Conservation (phyloP, 2,113 vertebrate genomes). For the Heterotis niloticus region DNA sequence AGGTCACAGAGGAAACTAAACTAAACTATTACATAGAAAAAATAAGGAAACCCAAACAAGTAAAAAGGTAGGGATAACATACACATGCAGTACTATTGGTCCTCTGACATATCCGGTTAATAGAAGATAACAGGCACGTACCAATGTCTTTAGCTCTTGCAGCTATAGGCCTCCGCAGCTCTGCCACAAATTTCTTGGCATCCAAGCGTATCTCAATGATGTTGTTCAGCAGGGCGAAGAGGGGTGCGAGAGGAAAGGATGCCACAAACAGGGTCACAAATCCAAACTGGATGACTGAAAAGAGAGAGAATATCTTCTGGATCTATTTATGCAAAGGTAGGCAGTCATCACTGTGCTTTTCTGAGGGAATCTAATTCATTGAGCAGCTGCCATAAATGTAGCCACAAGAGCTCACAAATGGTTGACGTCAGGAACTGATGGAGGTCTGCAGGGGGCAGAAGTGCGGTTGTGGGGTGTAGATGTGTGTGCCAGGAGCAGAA, state of each 20-base stretch:
- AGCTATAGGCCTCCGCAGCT: slow-evolving; percentile 88
- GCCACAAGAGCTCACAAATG: neutral
- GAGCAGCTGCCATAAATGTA: neutral
- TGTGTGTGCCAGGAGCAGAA: neutral
- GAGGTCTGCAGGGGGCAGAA: neutral
- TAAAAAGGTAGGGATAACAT: neutral
- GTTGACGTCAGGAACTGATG: neutral
- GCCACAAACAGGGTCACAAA: slow-evolving; percentile 98
- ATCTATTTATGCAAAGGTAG: neutral
- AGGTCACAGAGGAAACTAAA: neutral
- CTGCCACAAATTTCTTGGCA: slow-evolving; percentile 91
- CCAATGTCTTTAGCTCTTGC: slow-evolving; percentile 95
- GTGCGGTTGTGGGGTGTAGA: neutral
- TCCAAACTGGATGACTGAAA: slow-evolving; percentile 94
- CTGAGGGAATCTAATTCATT: neutral
- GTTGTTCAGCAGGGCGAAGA: slow-evolving; percentile 95
- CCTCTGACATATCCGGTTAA: no score
- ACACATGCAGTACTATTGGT: no score
- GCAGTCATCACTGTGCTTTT: neutral
- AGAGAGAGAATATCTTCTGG: slow-evolving; percentile 14
- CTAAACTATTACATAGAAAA: neutral
- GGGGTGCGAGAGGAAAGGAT: slow-evolving; percentile 89
- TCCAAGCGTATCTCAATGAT: slow-evolving; percentile 97
- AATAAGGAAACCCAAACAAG: neutral
- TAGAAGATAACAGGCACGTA: slow-evolving; percentile 48